Evolutionary conservation across 2,888 invertebrate species (phyloP).

Genomic region (Caenorhabditis imperialis): DNA sequence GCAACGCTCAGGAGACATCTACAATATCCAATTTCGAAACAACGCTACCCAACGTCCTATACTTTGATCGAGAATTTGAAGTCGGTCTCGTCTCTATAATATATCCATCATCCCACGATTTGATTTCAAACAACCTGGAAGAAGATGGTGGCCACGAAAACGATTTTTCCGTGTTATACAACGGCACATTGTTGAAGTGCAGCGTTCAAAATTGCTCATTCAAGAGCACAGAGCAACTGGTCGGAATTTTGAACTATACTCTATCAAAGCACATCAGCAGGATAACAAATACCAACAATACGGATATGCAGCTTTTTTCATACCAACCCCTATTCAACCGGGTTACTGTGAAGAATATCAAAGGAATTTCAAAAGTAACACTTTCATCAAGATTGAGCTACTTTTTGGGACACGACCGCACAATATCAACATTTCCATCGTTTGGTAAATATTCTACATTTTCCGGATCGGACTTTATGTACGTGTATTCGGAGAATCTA

Average conservation of each 20-base stretch:
- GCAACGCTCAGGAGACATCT: conserved; percentile 7
- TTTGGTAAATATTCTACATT: conserved; percentile 6
- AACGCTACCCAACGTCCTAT: not conserved
- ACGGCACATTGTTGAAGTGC: no score
- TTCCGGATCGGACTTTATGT: conserved; percentile 21
- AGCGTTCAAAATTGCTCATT: conserved; percentile 4
- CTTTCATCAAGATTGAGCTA: conserved; percentile 13
- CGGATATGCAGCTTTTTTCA: not conserved
- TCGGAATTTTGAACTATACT: no score
- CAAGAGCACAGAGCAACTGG: no score
- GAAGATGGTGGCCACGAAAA: conserved; percentile 6
- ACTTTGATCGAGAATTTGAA: conserved; percentile 1
- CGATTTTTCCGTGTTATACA: conserved; percentile 1
- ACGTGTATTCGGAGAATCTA: conserved; percentile 16
- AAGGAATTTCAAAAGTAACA: not conserved
- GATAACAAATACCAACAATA: no score
- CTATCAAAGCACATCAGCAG: no score
- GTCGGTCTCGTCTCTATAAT: conserved; percentile 15
- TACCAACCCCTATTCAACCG: conserved; percentile 1
- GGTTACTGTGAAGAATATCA: not conserved
- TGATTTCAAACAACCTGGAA: conserved; percentile 9
- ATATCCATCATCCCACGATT: conserved; percentile 23
- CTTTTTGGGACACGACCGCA: conserved; percentile 14
- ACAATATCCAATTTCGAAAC: conserved; percentile 20
- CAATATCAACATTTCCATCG: not conserved